A percentile compares a stretch with the other conserved stretches of the same genome.
phyloP scores from a whole-genome alignment of 1,140 invertebrate species.

The Luehdorfia chinensis region DNA sequence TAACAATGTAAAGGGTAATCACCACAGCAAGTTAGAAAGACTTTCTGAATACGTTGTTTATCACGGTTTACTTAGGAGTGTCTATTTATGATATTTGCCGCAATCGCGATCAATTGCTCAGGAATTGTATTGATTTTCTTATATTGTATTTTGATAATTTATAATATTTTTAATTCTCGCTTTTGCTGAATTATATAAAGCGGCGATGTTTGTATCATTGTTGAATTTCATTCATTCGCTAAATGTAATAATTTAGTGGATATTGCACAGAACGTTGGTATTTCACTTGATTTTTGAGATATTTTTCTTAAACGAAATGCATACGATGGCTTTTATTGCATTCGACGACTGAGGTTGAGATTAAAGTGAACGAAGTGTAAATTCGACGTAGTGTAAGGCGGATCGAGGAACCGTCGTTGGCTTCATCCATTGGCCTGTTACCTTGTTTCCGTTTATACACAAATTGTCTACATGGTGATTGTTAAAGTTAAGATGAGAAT shows the following conservation, averaged over 20 bases:
- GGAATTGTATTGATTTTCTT: constrained; percentile 72
- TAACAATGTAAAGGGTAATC: neutral
- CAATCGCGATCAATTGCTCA: constrained; percentile 60
- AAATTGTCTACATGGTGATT: constrained; percentile 61
- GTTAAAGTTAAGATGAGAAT: constrained; percentile 64
- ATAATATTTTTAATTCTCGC: constrained; percentile 62
- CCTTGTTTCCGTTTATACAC: constrained; percentile 36
- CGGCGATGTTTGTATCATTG: constrained; percentile 63
- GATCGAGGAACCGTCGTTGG: constrained; percentile 12
- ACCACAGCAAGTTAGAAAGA: neutral
- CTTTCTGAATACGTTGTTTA: neutral
- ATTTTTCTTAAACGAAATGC: constrained; percentile 66
- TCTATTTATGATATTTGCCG: constrained; percentile 27
- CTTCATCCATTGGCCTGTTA: constrained; percentile 5
- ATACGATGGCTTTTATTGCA: constrained; percentile 66
- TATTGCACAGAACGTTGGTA: constrained; percentile 73
- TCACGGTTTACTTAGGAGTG: constrained; percentile 19
- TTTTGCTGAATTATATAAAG: constrained; percentile 55
- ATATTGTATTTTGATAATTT: constrained; percentile 63
- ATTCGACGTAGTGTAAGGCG: constrained; percentile 35
- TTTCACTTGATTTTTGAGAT: constrained; percentile 75
- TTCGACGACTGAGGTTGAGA: constrained; percentile 65
- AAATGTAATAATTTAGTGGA: constrained; percentile 65
- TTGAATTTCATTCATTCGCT: constrained; percentile 67
- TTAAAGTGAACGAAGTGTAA: constrained; percentile 44